A percentile compares a stretch with the other conserved stretches of the same genome.
Evolutionary conservation across 2,797 vertebrate genomes (phyloP).

Genomic region (Myotis findleyi): DNA sequence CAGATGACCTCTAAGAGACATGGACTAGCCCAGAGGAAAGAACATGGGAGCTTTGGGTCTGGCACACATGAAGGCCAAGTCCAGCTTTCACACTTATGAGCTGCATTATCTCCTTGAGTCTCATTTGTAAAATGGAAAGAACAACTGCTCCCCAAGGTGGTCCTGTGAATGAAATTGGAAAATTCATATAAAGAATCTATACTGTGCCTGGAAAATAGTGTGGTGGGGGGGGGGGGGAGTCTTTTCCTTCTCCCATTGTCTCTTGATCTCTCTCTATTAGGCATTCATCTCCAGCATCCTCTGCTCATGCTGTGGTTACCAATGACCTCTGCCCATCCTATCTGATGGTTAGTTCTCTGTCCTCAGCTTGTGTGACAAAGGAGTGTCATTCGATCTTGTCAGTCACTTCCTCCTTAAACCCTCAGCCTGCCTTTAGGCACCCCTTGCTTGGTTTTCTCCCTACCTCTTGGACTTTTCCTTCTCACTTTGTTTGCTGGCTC

Average conservation of each 20-base stretch:
- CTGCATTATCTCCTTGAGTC: not conserved
- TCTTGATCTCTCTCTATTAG: not conserved
- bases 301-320: not conserved
- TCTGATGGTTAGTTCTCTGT: not conserved
- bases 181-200: not conserved
- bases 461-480: not conserved
- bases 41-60: not conserved
- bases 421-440: not conserved
- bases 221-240: no score
- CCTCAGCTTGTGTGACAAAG: not conserved
- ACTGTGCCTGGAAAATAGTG: not conserved
- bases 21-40: not conserved
- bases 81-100: not conserved
- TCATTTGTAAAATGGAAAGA: not conserved
- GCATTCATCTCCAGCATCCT: not conserved
- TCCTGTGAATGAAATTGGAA: not conserved
- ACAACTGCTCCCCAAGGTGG: not conserved
- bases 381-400: not conserved
- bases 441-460: not conserved
- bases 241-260: not conserved
- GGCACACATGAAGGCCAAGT: not conserved
- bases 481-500: not conserved
- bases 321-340: not conserved
- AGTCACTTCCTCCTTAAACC: not conserved
- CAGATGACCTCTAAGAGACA: conserved; percentile 16